Percentiles rank a stretch among this genome's conserved stretches.
These are phyloP conservation scores for Chrysomallon squamiferum DNA, from an alignment of 1,140 invertebrate species.

Conservation along the genomic window DNA sequence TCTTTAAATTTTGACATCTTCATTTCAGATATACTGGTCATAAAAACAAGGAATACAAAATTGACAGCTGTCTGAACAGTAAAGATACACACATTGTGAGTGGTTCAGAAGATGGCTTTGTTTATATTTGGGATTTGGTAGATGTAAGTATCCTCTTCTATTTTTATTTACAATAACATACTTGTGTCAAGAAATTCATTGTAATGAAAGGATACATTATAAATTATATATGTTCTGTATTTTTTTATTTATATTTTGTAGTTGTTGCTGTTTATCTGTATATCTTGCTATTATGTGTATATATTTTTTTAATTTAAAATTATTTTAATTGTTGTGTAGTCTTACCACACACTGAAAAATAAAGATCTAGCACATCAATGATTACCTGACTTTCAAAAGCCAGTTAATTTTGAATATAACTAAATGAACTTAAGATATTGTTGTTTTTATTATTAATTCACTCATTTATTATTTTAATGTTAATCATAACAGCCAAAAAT, in stretches of 20 bases:
- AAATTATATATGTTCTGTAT: not conserved
- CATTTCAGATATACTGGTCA: slow-evolving; percentile 78
- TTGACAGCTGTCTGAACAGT: slow-evolving; percentile 84
- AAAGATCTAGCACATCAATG: too few relatives aligned
- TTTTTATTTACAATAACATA: not conserved
- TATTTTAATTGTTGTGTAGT: too few relatives aligned
- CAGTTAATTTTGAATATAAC: too few relatives aligned
- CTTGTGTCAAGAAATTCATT: not conserved
- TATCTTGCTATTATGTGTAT: not conserved
- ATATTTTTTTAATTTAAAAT: not conserved
- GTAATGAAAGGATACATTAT: not conserved
- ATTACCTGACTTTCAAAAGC: too few relatives aligned
- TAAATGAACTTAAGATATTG: too few relatives aligned
- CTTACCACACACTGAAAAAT: too few relatives aligned
- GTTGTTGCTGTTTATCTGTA: not conserved
- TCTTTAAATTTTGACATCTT: too few relatives aligned
- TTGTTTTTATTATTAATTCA: too few relatives aligned
- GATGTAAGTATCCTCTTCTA: slow-evolving; percentile 56
- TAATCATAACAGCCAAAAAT: too few relatives aligned
- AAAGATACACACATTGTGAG: slow-evolving; percentile 85
- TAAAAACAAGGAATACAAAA: slow-evolving; percentile 75
- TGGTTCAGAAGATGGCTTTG: slow-evolving; percentile 84
- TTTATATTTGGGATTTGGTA: slow-evolving; percentile 90
- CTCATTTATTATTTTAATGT: too few relatives aligned
- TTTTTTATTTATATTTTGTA: not conserved